Base-by-base conservation (phyloP, 2,888 invertebrate genomes). In the Pseudococcus viburni region DNA sequence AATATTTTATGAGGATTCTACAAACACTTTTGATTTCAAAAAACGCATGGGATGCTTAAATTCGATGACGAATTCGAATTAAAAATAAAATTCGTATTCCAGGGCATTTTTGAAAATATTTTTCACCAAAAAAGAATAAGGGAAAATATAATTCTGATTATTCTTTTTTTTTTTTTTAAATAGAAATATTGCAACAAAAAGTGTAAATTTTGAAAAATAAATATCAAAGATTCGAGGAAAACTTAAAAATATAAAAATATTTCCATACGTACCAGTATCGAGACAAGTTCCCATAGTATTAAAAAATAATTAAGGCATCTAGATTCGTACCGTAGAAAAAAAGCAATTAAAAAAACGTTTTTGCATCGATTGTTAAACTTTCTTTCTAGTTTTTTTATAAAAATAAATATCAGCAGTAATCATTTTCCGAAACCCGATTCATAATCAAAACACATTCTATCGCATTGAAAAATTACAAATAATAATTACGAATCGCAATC, bases 231-330 rank as follows among this genome's bases (percentile, higher is more conserved):
- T 42, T 42, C 5, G 8, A 42, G 9, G 11, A 51, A 15, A 51
- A 51, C 11, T 51, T 51, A 4, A 15, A 15, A 51, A 51, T 51
- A 12, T 0, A 51, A 51, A 11, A 51, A 15, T 51, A 51, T 51
- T 15, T 51, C 3, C 4, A 51, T 51, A 42, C 91, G 91, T 90
- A 93, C 93, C 92, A 91, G 92, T 92, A 92, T 92, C 92, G 91
- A 93, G 91, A 92, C 93, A 93, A 91, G 92, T 93, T 92, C 93
- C 93, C 93, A 90, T 90, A 89, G 89, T 90, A 83, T 26, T 12
- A 42, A 51, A 3, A 87, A 80, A 84, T 46, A 84, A n/a, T 59
- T 59, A 59, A 85, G 55, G 39, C 55, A 85, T 39, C 22, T 85
- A 59, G 51, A 7, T 46, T 83, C 19, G 22, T 39, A 59, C 42